Conservation (phyloP, 2,113 vertebrate species). For the Halichoeres trimaculatus region DNA sequence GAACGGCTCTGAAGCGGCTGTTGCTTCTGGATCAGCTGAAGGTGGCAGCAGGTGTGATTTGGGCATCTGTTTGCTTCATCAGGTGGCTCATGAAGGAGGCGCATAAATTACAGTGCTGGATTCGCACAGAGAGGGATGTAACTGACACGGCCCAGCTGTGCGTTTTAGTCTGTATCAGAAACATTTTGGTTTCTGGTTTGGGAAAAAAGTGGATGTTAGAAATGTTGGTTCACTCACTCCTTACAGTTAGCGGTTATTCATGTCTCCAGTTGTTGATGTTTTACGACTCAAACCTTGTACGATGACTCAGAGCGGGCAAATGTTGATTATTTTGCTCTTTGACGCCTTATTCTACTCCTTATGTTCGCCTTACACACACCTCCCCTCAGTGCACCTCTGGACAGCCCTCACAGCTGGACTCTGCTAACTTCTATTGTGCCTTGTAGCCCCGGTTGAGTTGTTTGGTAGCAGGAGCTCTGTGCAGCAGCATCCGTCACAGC, state of each 20-base stretch:
- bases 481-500: slow-evolving; percentile 21
- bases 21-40: too few relatives aligned
- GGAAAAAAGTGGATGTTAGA: neutral
- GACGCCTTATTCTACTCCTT: slow-evolving; percentile 60
- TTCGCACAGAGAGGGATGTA: too few relatives aligned
- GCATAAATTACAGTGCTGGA: too few relatives aligned
- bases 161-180: too few relatives aligned
- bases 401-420: slow-evolving; percentile 49
- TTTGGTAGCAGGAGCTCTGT: slow-evolving; percentile 13
- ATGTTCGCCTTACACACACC: slow-evolving; percentile 57
- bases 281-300: neutral
- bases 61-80: too few relatives aligned
- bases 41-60: too few relatives aligned
- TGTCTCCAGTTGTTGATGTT: neutral
- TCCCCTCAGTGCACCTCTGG: slow-evolving; percentile 17
- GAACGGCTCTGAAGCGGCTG: too few relatives aligned
- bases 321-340: slow-evolving; percentile 16
- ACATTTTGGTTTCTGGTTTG: neutral
- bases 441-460: slow-evolving; percentile 64
- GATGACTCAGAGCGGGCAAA: slow-evolving; percentile 1
- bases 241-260: neutral
- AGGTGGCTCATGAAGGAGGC: too few relatives aligned
- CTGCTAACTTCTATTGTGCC: slow-evolving; percentile 66
- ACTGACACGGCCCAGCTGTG: too few relatives aligned
- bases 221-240: neutral